These are phyloP conservation scores for Masnerella sp. DNA, from an alignment of 2,888 invertebrate species.

Conservation along the genomic window DNA sequence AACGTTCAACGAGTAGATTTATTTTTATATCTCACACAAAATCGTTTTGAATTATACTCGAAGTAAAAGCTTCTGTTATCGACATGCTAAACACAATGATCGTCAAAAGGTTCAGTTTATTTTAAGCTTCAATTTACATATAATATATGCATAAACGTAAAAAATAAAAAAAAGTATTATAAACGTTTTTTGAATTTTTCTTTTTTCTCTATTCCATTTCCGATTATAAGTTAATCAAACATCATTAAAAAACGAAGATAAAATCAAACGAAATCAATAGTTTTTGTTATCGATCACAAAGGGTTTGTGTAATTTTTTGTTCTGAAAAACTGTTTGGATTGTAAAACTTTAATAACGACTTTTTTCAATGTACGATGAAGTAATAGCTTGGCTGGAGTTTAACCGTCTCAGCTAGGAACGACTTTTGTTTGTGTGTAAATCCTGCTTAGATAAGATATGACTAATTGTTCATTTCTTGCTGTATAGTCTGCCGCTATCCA, in stretches of 20 bases:
- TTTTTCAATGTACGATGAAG: constrained; percentile 16
- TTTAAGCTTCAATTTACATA: constrained; percentile 24
- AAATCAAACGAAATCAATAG: too few species aligned
- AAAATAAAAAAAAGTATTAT: too few species aligned
- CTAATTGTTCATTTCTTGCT: constrained; percentile 39
- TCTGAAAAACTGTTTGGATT: not conserved
- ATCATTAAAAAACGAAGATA: too few species aligned
- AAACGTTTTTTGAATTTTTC: too few species aligned
- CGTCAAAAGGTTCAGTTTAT: constrained; percentile 18
- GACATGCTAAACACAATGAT: constrained; percentile 41
- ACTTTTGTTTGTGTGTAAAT: constrained; percentile 52
- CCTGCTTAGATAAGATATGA: constrained; percentile 50
- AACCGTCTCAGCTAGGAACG: constrained; percentile 37
- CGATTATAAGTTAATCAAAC: too few species aligned
- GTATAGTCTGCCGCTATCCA: constrained; percentile 14
- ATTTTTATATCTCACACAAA: constrained; percentile 46
- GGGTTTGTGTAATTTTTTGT: too few species aligned
- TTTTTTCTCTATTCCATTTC: too few species aligned
- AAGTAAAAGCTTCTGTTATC: constrained; percentile 49
- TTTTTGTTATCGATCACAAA: too few species aligned
- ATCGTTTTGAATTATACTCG: constrained; percentile 48
- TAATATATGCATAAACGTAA: constrained; percentile 11
- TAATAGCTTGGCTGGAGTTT: constrained; percentile 29
- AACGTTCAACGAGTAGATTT: constrained; percentile 32
- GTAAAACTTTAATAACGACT: constrained; percentile 6